phyloP scores from a whole-genome alignment of 2,797 vertebrate genomes.

The Sus cebifrons region DNA sequence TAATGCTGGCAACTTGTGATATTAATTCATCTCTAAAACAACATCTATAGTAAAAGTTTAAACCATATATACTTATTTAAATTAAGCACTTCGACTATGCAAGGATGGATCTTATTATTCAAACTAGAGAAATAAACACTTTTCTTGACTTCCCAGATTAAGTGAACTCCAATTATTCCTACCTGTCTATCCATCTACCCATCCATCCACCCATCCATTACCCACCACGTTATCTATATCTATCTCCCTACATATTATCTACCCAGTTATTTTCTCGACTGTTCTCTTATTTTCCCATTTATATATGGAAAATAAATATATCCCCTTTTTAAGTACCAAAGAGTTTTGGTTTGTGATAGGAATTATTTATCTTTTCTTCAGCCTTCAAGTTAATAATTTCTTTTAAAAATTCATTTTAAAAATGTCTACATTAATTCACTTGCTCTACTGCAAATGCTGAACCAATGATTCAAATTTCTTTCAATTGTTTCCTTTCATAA shows the following conservation, averaged over 20 bases:
- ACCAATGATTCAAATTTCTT: constrained; percentile 3
- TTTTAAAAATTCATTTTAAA: neutral
- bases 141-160: constrained; percentile 22
- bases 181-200: neutral
- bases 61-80: constrained; percentile 20
- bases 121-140: constrained; percentile 43
- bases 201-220: no score
- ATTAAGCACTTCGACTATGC: neutral
- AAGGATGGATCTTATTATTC: constrained; percentile 1
- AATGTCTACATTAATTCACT: neutral
- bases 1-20: neutral
- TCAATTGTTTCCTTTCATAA: constrained; percentile 46
- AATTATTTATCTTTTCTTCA: neutral
- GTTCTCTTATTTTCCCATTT: neutral
- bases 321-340: neutral
- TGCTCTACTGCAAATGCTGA: constrained; percentile 52
- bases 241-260: neutral
- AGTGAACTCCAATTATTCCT: neutral
- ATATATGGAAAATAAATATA: neutral
- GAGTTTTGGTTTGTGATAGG: constrained; percentile 11
- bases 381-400: constrained; percentile 49
- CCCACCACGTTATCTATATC: no score
- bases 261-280: neutral
- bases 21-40: neutral
- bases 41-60: neutral